A percentile compares a stretch with the other conserved stretches of the same genome.
Conservation (phyloP, 2,888 invertebrate species). For the Lutraria lutraria region DNA sequence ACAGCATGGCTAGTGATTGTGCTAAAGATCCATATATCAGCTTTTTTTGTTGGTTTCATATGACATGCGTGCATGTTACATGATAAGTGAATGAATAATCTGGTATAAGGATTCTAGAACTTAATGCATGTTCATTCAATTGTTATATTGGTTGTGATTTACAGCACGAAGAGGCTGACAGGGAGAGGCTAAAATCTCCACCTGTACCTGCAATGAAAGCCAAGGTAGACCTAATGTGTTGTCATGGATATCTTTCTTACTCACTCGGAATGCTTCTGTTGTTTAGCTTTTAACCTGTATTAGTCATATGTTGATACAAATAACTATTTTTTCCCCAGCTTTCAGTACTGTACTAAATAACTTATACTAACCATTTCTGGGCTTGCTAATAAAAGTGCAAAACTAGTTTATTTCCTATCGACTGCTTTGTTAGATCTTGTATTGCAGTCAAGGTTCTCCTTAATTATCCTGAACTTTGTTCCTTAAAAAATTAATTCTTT, state of each 20-base stretch:
- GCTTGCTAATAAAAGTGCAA: background rate
- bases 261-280: slow-evolving; percentile 40
- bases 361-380: background rate
- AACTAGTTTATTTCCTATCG: too few species aligned
- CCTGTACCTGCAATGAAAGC: slow-evolving; percentile 66
- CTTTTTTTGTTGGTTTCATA: too few species aligned
- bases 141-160: slow-evolving; percentile 34
- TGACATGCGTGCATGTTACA: too few species aligned
- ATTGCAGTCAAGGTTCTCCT: too few species aligned
- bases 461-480: too few species aligned
- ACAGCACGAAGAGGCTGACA: slow-evolving; percentile 50
- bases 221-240: slow-evolving; percentile 63
- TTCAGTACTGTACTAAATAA: background rate
- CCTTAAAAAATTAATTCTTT: too few species aligned
- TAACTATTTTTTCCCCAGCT: background rate
- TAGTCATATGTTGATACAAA: background rate
- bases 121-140: background rate
- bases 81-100: too few species aligned
- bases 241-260: slow-evolving; percentile 24
- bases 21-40: too few species aligned
- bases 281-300: background rate
- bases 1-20: too few species aligned
- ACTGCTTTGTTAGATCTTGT: too few species aligned
- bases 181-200: slow-evolving; percentile 68
- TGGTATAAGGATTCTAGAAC: too few species aligned